Evolutionary conservation across 2,113 vertebrate genomes (phyloP).

Genomic region (Tragelaphus imberbis): DNA sequence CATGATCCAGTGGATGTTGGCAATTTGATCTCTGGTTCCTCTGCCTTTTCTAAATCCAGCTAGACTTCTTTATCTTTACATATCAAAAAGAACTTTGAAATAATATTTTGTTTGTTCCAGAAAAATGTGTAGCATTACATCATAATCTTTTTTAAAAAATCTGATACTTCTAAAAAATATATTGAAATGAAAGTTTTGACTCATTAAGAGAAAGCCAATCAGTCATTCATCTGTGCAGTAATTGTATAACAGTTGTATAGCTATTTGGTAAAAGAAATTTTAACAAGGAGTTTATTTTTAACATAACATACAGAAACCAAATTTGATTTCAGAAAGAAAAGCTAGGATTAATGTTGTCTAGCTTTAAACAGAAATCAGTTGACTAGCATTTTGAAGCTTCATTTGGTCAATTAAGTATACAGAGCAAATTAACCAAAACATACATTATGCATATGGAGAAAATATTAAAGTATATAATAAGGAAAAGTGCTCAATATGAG

Average conservation of each 20-base stretch:
- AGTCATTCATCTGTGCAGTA: neutral
- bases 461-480: constrained; percentile 80
- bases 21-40: neutral
- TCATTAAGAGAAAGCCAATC: constrained; percentile 5
- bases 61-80: constrained; percentile 57
- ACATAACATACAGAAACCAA: constrained; percentile 21
- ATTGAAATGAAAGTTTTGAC: neutral
- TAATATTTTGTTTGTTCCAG: constrained; percentile 66
- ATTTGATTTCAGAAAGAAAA: constrained; percentile 70
- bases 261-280: constrained; percentile 17
- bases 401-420: constrained; percentile 71
- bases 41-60: neutral
- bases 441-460: constrained; percentile 77
- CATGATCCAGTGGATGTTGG: neutral
- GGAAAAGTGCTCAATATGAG: constrained; percentile 75
- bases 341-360: constrained; percentile 40
- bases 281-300: constrained; percentile 21
- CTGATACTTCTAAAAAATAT: neutral
- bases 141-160: neutral
- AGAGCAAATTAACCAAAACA: constrained; percentile 65
- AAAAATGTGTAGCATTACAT: neutral
- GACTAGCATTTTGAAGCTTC: constrained; percentile 56
- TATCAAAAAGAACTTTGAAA: constrained; percentile 54
- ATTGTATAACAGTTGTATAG: neutral
- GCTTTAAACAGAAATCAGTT: constrained; percentile 36